Evolutionary conservation across 2,888 invertebrate genomes (phyloP), one percentile per base, ranked within the genome.

Genomic region (Sipha maydis): DNA sequence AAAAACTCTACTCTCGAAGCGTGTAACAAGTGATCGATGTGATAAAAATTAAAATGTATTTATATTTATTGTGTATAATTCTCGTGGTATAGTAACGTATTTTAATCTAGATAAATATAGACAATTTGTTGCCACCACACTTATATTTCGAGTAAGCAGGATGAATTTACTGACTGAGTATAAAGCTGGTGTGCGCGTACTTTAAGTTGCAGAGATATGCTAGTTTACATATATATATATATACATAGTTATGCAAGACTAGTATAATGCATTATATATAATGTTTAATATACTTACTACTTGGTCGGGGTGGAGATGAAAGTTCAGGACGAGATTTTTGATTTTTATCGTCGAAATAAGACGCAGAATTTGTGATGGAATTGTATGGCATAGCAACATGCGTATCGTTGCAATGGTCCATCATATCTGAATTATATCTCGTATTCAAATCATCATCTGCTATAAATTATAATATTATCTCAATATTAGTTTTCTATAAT

Each of bases 401-500:
- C 25, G 73, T 48, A 80, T 88, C 80, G 48, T 31, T 31, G 31
- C 75, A 88, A 41, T 41, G 75, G 17, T 88, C 80, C 41, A 34
- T 48, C 67, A n/a, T 67, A 75, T 88, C 80, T 28, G 88, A 67
- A 61, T 80, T 67, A 34, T 82, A 88, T 73, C 79, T 75, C 82
- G 88, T 73, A 3, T 75, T 67, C 61, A 88, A 75, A 25, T 82
- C 88, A 73, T 88, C 88, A 75, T 88, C 88, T 75, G 80, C 41
- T 80, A 80, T 7, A 41, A 41, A 41, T 9, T 5, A 34, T 34
- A 56, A 83, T 31, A 75, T 71, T 61, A 84, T 41, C 25, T 76
- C 41, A 5, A 84, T 84, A 84, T 84, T 83, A 75, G 34, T 21
- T 21, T 38, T 9, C 28, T 71, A 28, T 31, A 31, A 28, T 31